Percentiles rank a stretch among this genome's conserved stretches.
phyloP scores from a whole-genome alignment of 2,888 invertebrate genomes.

The Acronicta leporina region DNA sequence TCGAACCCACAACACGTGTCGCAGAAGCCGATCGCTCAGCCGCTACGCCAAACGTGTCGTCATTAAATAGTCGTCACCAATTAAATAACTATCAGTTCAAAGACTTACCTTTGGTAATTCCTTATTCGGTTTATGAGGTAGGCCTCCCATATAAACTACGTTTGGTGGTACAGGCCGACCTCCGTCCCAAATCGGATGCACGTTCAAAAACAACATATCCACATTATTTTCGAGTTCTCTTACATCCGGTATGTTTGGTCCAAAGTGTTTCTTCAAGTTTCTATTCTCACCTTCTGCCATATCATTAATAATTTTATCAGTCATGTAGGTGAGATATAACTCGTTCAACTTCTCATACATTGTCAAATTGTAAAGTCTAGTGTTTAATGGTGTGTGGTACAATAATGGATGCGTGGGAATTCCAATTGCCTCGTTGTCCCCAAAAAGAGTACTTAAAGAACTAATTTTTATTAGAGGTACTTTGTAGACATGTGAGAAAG shows the following conservation, averaged over 20 bases:
- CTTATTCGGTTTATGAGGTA: conserved; percentile 72
- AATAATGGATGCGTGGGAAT: conserved; percentile 59
- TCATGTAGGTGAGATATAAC: conserved; percentile 47
- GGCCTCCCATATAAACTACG: conserved; percentile 76
- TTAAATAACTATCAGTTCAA: no score
- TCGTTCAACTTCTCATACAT: conserved; percentile 59
- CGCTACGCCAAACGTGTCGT: no score
- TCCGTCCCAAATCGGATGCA: conserved; percentile 70
- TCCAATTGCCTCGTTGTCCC: conserved; percentile 58
- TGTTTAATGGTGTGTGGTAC: conserved; percentile 53
- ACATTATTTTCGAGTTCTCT: conserved; percentile 60
- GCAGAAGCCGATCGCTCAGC: no score
- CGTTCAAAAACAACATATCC: conserved; percentile 77
- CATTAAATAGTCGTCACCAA: no score
- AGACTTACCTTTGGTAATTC: conserved; percentile 73
- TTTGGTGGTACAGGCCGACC: conserved; percentile 75
- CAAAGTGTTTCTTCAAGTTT: conserved; percentile 53
- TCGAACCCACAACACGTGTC: no score
- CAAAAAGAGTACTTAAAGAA: conserved; percentile 55
- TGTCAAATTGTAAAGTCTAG: conserved; percentile 61
- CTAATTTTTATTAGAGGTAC: conserved; percentile 68
- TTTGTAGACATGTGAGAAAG: conserved; percentile 60
- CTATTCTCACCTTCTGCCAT: conserved; percentile 35
- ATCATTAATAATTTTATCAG: conserved; percentile 9
- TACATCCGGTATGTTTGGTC: conserved; percentile 53